A percentile compares a stretch with the other conserved stretches of the same genome.
Evolutionary conservation across 2,888 invertebrate species (phyloP).

Genomic region (Athalia rosae): DNA sequence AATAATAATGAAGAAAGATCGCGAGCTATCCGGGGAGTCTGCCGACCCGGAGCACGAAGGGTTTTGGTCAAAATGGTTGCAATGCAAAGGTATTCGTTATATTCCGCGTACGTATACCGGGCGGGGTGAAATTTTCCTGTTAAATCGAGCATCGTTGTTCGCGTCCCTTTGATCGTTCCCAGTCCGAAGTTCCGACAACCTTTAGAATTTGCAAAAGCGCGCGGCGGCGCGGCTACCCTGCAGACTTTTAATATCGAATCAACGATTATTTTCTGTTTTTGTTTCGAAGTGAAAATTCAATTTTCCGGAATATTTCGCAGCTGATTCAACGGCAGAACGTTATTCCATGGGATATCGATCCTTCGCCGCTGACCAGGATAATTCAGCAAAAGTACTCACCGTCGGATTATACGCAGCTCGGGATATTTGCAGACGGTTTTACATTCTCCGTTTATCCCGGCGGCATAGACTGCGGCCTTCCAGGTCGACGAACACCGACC

Average conservation of each 20-base stretch:
- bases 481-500: not conserved
- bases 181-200: slow-evolving; percentile 3
- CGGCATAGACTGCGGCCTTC: slow-evolving; percentile 13
- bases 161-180: slow-evolving; percentile 12
- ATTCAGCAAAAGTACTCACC: slow-evolving; percentile 3
- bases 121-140: not conserved
- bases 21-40: too few species aligned
- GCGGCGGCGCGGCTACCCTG: not conserved
- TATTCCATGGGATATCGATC: not conserved
- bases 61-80: too few species aligned
- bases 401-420: not conserved
- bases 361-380: not conserved
- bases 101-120: too few species aligned
- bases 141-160: slow-evolving; percentile 26
- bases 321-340: too few species aligned
- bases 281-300: not conserved
- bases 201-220: not conserved
- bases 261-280: not conserved
- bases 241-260: not conserved
- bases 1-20: too few species aligned
- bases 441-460: slow-evolving; percentile 38
- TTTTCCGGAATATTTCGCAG: not conserved
- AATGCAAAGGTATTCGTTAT: too few species aligned
- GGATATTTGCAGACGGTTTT: slow-evolving; percentile 23
- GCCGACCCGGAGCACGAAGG: too few species aligned